Conservation (phyloP, 2,797 vertebrate species). For the Premnoplex brunnescens region DNA sequence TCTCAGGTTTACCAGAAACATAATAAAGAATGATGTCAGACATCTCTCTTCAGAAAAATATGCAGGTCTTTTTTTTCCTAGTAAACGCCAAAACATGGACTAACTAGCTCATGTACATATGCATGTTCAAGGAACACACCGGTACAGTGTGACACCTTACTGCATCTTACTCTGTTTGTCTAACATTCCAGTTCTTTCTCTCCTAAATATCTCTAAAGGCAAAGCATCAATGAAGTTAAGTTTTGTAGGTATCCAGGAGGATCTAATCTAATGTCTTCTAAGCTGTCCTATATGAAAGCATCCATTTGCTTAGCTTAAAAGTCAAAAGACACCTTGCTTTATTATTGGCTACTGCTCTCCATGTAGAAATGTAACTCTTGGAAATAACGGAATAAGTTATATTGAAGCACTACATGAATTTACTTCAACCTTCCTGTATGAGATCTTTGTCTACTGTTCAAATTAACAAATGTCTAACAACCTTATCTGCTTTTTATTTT, state of each 20-base stretch:
- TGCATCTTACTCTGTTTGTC: background rate
- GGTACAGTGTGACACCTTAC: background rate
- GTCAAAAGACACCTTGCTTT: background rate
- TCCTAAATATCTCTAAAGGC: background rate
- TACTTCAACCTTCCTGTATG: background rate
- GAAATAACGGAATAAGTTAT: background rate
- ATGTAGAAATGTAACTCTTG: background rate
- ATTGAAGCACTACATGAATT: background rate
- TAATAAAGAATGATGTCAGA: background rate
- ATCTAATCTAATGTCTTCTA: background rate
- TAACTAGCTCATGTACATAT: background rate
- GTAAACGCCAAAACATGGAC: background rate
- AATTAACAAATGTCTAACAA: background rate
- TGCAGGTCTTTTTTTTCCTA: background rate
- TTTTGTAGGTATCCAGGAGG: background rate
- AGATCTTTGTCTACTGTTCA: background rate
- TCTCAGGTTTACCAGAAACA: background rate
- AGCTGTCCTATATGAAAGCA: background rate
- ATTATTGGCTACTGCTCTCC: background rate
- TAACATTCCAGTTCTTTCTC: background rate
- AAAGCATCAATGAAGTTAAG: background rate
- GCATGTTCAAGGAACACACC: background rate
- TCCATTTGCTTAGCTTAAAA: background rate
- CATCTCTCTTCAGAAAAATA: background rate
- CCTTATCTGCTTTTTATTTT: background rate